Conservation (phyloP, 2,888 invertebrate species). For the Ornithoptera priamus region DNA sequence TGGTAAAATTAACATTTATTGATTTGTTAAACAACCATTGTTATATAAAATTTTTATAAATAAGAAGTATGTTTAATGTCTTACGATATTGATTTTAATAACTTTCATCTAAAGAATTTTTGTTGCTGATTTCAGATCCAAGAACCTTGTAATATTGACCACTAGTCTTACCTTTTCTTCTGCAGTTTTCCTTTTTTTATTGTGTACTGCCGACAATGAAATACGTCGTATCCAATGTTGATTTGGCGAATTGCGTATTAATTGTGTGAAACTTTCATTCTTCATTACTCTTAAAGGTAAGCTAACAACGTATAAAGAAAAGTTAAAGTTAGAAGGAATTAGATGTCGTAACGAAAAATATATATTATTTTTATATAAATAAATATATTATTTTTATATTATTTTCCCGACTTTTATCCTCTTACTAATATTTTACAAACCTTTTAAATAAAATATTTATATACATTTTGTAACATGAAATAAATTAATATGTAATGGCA, state of each 20-base stretch:
- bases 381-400: neutral
- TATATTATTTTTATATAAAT: neutral
- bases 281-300: constrained; percentile 50
- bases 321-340: too few species aligned
- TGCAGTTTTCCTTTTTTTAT: constrained; percentile 81
- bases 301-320: constrained; percentile 42
- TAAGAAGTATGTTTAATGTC: too few species aligned
- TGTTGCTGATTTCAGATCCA: too few species aligned
- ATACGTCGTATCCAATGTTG: constrained; percentile 43
- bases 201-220: constrained; percentile 56
- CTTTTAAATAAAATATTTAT: constrained; percentile 54
- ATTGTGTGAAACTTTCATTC: constrained; percentile 44
- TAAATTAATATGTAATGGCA: neutral
- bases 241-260: constrained; percentile 31
- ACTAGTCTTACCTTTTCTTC: constrained; percentile 79
- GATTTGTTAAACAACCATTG: too few species aligned
- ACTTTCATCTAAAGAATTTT: too few species aligned
- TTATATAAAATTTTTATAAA: too few species aligned
- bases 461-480: constrained; percentile 49
- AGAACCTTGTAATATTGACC: too few species aligned
- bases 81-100: too few species aligned
- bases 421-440: constrained; percentile 42
- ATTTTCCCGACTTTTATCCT: neutral
- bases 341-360: too few species aligned
- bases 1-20: too few species aligned